These are phyloP conservation scores for Tenthredo scrophulariae DNA, from an alignment of 2,888 invertebrate genomes.

Conservation along the genomic window DNA sequence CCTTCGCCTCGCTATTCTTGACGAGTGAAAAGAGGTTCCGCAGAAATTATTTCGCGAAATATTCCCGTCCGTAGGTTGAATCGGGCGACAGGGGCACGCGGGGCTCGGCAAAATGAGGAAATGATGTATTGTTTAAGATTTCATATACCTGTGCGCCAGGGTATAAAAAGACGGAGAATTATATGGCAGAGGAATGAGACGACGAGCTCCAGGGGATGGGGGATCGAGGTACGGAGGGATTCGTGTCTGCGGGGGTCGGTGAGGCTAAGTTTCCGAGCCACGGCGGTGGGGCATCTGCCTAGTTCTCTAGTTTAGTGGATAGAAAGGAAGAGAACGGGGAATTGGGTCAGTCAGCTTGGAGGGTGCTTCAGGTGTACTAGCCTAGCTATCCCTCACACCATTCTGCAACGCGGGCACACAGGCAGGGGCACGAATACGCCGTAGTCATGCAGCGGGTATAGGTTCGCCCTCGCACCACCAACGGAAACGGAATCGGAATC, in stretches of 20 bases:
- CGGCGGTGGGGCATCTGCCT: slow-evolving; percentile 52
- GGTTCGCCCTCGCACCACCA: background rate
- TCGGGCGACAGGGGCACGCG: background rate
- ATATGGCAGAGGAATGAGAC: slow-evolving; percentile 51
- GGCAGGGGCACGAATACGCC: background rate
- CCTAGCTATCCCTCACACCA: slow-evolving; percentile 55
- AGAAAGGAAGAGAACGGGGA: slow-evolving; percentile 60
- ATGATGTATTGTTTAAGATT: slow-evolving; percentile 64
- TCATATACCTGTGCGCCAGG: slow-evolving; percentile 53
- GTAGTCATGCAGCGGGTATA: background rate
- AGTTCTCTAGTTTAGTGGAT: slow-evolving; percentile 51
- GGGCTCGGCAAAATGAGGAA: slow-evolving; percentile 63
- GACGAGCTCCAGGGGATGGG: slow-evolving; percentile 46
- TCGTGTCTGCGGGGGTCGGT: slow-evolving; percentile 45
- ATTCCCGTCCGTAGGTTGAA: background rate
- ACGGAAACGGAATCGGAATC: slow-evolving; percentile 26
- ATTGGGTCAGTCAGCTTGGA: slow-evolving; percentile 74
- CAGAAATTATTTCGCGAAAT: background rate
- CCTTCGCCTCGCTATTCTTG: background rate
- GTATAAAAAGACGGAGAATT: slow-evolving; percentile 55
- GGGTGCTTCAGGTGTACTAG: slow-evolving; percentile 72
- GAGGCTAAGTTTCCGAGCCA: slow-evolving; percentile 24
- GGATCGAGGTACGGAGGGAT: slow-evolving; percentile 49
- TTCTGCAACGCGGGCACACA: slow-evolving; percentile 8
- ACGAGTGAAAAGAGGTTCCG: background rate